Percentiles rank a stretch among this genome's conserved stretches.
These are phyloP conservation scores for Electrona antarctica DNA, from an alignment of 2,113 vertebrate species.

Conservation along the genomic window DNA sequence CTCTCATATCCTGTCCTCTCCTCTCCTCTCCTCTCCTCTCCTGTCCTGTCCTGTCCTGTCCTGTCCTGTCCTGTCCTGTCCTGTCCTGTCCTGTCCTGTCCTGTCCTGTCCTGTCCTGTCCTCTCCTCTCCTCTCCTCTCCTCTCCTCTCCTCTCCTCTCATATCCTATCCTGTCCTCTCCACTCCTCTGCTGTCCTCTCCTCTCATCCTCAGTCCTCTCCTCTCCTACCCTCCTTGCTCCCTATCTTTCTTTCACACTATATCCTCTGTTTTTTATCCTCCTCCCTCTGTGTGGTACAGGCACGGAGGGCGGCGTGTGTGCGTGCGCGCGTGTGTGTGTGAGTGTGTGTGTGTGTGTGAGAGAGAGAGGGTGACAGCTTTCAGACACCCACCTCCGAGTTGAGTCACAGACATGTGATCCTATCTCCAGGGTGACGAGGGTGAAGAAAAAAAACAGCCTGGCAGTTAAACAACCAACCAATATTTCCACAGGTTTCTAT, in stretches of 20 bases:
- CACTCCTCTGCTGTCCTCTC: conserved; percentile 59
- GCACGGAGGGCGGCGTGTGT: too few species aligned
- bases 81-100: too few species aligned
- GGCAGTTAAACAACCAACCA: conserved; percentile 27
- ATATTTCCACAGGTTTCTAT: too few species aligned
- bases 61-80: too few species aligned
- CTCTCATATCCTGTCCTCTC: too few species aligned
- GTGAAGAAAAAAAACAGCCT: conserved; percentile 56
- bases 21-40: too few species aligned
- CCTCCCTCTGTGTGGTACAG: conserved; percentile 64
- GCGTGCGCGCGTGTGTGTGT: too few species aligned
- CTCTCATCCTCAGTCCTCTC: conserved; percentile 52
- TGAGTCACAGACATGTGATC: conserved; percentile 78
- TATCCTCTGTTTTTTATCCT: not conserved
- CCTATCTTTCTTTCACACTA: conserved; percentile 10
- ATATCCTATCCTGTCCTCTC: not conserved
- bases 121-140: conserved; percentile 19
- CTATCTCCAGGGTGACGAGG: conserved; percentile 75
- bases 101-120: too few species aligned
- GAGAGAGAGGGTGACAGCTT: conserved; percentile 76
- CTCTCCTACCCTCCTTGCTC: conserved; percentile 25
- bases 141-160: conserved; percentile 25
- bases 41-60: too few species aligned
- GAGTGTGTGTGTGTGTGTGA: conserved; percentile 14
- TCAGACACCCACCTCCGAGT: conserved; percentile 74